A percentile compares a stretch with the other conserved stretches of the same genome.
These are phyloP conservation scores for Scaptomyza cyrtandrae DNA, from an alignment of 2,888 invertebrate species.

Conservation along the genomic window DNA sequence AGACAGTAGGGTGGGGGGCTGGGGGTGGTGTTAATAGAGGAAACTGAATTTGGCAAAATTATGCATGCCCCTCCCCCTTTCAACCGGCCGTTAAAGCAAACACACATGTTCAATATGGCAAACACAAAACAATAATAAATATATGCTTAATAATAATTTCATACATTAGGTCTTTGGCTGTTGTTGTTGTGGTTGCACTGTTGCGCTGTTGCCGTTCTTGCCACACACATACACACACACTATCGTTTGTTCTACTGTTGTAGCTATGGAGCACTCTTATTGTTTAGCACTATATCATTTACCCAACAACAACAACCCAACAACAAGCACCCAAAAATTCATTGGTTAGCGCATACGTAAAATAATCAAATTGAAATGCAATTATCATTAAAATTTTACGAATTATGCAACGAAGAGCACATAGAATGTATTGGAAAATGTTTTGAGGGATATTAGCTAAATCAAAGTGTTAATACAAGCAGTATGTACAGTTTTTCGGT, in stretches of 20 bases:
- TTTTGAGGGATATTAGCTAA: background rate
- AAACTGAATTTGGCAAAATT: slow-evolving; percentile 66
- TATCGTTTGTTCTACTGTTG: background rate
- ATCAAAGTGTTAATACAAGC: no score
- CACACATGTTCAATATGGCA: slow-evolving; percentile 28
- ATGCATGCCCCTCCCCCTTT: background rate
- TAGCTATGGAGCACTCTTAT: slow-evolving; percentile 2
- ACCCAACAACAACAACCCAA: slow-evolving; percentile 1
- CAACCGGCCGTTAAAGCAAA: background rate
- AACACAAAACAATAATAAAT: slow-evolving; percentile 73
- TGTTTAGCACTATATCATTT: slow-evolving; percentile 2
- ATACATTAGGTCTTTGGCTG: slow-evolving; percentile 55
- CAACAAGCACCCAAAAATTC: background rate
- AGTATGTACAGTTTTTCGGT: no score
- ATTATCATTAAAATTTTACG: slow-evolving; percentile 46
- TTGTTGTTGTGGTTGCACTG: slow-evolving; percentile 3
- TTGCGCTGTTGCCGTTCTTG: slow-evolving; percentile 4
- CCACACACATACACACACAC: background rate
- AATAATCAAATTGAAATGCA: slow-evolving; percentile 36
- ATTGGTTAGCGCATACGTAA: slow-evolving; percentile 13
- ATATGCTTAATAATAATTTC: slow-evolving; percentile 68
- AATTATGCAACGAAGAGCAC: background rate
- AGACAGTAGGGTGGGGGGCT: background rate
- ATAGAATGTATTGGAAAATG: background rate
- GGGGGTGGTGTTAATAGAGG: no score